Evolutionary conservation across 2,888 invertebrate species (phyloP), one percentile per base, ranked within the genome.

Genomic region (Odontocerum albicorne): DNA sequence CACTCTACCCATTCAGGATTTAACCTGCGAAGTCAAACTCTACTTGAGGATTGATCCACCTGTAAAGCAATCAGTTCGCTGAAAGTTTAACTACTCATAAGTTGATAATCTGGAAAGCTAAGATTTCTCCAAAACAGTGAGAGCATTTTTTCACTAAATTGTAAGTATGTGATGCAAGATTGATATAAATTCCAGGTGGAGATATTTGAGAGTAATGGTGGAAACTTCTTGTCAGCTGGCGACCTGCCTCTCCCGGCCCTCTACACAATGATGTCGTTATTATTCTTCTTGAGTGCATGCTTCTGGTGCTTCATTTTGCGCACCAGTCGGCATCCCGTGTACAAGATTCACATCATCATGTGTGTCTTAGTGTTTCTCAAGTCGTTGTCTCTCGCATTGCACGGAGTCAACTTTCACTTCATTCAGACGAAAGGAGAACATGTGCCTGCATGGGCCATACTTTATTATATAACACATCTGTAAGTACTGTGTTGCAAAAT

Each of bases 401-500:
- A 98, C 70, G 95, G 94, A 0, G 89, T 93, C 47, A 93, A 94
- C 70, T 94, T 88, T 67, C 95, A 97, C 69, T 97, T 93, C 68
- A 96, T 99, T 67, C 89, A 95, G 72, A 86, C 84, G 12, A 84
- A 89, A 62, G 98, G 98, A 1, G 91, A 92, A 63, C 96, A 97
- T 68, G 89, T 96, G 3, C 95, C 96, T 17, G 91, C 96, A 0
- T 99, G 98, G 97, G 98, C 98, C 1, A 92, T 98, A 64, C 75
- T 99, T 1, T 99, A 90, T 71, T 99, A 98, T 67, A 90, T 98
- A 47, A 95, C 96, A n/a, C 98, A 99, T 80, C 79, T 99, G 86
- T 92, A 74, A 85, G 88, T 84, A 19, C 49, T 54, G 12, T 44
- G 12, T 44, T 45, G n/a, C n/a, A n/a, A n/a, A n/a, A n/a, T n/a